phyloP scores from a whole-genome alignment of 2,113 vertebrate genomes.

The Heterocephalus glaber region DNA sequence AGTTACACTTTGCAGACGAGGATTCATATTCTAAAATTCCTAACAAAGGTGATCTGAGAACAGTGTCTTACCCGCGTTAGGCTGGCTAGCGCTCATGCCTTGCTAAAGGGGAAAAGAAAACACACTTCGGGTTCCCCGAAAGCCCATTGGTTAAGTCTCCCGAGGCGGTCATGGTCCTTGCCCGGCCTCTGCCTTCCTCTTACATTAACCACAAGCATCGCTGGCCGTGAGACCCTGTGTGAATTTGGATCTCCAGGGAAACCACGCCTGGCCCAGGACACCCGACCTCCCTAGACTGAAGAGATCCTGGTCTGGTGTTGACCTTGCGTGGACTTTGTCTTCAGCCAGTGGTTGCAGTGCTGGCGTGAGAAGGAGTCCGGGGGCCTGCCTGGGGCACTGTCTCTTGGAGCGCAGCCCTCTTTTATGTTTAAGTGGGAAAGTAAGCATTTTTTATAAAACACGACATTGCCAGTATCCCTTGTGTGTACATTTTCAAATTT shows the following conservation, averaged over 20 bases:
- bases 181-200: accelerated
- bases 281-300: accelerated
- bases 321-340: accelerated
- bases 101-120: accelerated
- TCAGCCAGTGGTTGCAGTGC: not conserved
- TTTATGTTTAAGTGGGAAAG: not conserved
- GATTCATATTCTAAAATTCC: not conserved
- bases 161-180: accelerated
- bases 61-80: accelerated
- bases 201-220: accelerated
- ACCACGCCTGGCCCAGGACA: accelerated
- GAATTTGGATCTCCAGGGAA: accelerated
- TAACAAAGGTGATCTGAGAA: no score
- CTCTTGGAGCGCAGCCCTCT: not conserved
- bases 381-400: not conserved
- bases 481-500: accelerated
- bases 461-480: accelerated
- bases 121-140: accelerated
- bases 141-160: accelerated
- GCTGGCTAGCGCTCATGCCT: accelerated
- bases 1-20: not conserved
- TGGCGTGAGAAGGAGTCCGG: not conserved
- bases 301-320: accelerated
- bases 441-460: not conserved
- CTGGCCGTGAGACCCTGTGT: accelerated